phyloP scores from a whole-genome alignment of 2,888 invertebrate species.

The Eristalis tenax region DNA sequence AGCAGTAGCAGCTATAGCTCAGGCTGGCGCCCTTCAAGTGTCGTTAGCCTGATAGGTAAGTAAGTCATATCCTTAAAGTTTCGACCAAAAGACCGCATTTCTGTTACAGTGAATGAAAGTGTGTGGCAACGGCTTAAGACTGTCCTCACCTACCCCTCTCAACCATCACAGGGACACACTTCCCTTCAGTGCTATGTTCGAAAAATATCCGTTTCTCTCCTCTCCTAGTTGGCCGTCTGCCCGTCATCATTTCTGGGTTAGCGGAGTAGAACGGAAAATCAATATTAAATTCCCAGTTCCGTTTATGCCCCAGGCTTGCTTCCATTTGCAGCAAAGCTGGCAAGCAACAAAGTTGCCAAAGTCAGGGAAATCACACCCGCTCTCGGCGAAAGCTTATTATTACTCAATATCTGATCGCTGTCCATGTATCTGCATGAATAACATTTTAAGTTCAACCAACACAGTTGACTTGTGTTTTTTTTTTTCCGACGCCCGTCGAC shows the following conservation, averaged over 20 bases:
- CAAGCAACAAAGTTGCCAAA: slow-evolving; percentile 61
- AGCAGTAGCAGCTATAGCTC: no score
- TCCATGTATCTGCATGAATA: slow-evolving; percentile 8
- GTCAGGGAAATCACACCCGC: slow-evolving; percentile 42
- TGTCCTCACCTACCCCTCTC: neutral
- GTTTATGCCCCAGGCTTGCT: neutral
- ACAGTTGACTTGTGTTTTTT: slow-evolving; percentile 34
- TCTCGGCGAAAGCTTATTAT: slow-evolving; percentile 26
- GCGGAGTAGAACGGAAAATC: neutral
- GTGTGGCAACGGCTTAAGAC: neutral
- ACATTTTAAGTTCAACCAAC: slow-evolving; percentile 20
- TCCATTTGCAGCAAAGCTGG: no score
- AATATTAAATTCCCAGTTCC: neutral
- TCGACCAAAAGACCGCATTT: no score
- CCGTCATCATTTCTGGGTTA: neutral
- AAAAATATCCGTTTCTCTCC: neutral
- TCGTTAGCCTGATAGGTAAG: no score
- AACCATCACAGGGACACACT: neutral
- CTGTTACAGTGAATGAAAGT: neutral
- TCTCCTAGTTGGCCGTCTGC: neutral
- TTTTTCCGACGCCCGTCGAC: slow-evolving; percentile 29
- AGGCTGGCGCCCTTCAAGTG: no score
- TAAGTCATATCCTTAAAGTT: no score
- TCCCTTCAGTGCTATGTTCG: neutral
- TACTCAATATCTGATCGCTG: slow-evolving; percentile 27